Conservation (phyloP, 2,888 invertebrate species). For the Lissocephala sabroskyi region DNA sequence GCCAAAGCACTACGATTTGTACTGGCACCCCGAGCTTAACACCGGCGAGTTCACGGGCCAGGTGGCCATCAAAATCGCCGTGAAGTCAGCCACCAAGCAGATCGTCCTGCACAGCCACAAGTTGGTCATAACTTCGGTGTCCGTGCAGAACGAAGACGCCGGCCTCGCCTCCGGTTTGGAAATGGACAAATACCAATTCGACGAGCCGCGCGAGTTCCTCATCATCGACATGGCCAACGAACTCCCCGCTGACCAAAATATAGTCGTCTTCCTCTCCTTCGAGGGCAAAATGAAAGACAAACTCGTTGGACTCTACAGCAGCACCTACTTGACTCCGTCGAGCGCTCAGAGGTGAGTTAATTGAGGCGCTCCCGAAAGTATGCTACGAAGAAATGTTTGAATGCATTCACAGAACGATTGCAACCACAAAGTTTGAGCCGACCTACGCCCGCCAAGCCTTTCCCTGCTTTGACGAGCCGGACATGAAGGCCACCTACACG, state of each 20-base stretch:
- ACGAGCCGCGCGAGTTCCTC: constrained; percentile 48
- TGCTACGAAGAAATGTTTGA: constrained; percentile 16
- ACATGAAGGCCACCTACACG: constrained; percentile 88
- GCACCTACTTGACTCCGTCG: constrained; percentile 74
- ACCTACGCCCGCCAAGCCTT: constrained; percentile 94
- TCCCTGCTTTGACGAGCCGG: constrained; percentile 96
- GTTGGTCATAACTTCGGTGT: constrained; percentile 70
- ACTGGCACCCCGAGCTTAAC: constrained; percentile 78
- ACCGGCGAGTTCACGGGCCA: constrained; percentile 75
- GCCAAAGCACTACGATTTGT: constrained; percentile 79
- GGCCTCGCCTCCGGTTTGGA: too few relatives aligned
- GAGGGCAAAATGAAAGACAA: constrained; percentile 78
- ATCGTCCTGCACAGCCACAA: constrained; percentile 78
- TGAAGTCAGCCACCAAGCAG: constrained; percentile 70
- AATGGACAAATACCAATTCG: constrained; percentile 30
- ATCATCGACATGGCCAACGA: constrained; percentile 43
- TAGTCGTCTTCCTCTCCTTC: constrained; percentile 77
- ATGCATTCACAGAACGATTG: constrained; percentile 80
- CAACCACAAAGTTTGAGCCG: constrained; percentile 94
- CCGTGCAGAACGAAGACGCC: constrained; percentile 13
- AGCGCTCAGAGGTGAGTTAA: constrained; percentile 72
- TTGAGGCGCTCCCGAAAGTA: constrained; percentile 26
- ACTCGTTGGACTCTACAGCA: constrained; percentile 83
- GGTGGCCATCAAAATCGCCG: constrained; percentile 73
- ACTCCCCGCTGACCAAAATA: constrained; percentile 63